phyloP scores from a whole-genome alignment of 2,113 vertebrate species.

The Willisornis vidua region DNA sequence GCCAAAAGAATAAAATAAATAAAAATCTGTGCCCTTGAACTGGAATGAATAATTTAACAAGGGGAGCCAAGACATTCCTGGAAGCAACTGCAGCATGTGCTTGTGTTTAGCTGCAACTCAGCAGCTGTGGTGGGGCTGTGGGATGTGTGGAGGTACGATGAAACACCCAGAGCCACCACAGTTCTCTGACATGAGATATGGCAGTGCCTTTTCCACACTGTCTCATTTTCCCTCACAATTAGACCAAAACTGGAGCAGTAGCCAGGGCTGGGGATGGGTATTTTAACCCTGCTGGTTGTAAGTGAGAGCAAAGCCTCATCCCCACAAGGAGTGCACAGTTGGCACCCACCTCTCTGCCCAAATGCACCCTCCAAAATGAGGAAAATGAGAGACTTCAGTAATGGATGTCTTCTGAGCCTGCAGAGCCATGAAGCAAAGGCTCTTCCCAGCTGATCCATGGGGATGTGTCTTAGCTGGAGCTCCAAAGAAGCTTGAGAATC shows the following conservation, averaged over 20 bases:
- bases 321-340: not conserved
- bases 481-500: not conserved
- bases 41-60: not conserved
- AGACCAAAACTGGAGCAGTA: not conserved
- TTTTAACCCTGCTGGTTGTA: not conserved
- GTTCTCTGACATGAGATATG: not conserved
- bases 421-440: not conserved
- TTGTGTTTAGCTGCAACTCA: not conserved
- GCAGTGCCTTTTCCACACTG: not conserved
- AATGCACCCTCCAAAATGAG: accelerated
- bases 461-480: not conserved
- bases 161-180: not conserved
- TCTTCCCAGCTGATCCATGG: not conserved
- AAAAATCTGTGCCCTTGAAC: not conserved
- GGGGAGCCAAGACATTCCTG: not conserved
- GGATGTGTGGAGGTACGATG: not conserved
- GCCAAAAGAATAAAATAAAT: not conserved
- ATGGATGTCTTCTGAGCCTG: accelerated
- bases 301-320: not conserved
- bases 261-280: not conserved
- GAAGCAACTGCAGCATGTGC: not conserved
- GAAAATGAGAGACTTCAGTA: not conserved
- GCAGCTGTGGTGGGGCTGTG: accelerated
- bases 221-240: not conserved
- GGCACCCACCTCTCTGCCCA: not conserved